phyloP scores from a whole-genome alignment of 2,113 vertebrate genomes.

The Gopherus evgoodei region DNA sequence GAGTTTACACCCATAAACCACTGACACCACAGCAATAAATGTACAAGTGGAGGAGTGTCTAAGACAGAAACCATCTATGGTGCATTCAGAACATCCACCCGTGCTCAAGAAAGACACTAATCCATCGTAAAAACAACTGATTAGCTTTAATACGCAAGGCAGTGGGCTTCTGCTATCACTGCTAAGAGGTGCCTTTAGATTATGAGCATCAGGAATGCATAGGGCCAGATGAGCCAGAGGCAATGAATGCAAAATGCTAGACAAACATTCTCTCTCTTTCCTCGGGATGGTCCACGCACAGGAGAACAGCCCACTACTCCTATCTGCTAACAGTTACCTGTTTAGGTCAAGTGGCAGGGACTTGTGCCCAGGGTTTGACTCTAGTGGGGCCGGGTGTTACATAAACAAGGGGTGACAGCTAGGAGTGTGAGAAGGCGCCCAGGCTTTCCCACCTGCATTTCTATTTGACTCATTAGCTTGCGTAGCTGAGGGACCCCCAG shows the following conservation, averaged over 20 bases:
- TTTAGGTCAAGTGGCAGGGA: not conserved
- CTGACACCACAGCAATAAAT: not conserved
- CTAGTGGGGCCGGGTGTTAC: not conserved
- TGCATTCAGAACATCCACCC: not conserved
- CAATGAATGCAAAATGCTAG: not conserved
- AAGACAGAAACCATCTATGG: not conserved
- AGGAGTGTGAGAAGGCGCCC: not conserved
- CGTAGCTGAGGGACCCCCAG: not conserved
- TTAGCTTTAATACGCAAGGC: not conserved
- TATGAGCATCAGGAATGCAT: not conserved
- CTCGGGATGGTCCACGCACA: not conserved
- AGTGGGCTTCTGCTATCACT: not conserved
- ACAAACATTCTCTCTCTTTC: not conserved
- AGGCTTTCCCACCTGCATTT: not conserved
- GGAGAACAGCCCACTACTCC: not conserved
- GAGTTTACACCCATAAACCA: not conserved
- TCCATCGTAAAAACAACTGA: not conserved
- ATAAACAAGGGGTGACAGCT: not conserved
- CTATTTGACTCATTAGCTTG: not conserved
- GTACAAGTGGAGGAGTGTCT: not conserved
- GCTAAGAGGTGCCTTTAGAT: not conserved
- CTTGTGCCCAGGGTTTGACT: not conserved
- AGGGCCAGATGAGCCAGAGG: not conserved
- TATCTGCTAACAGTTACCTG: not conserved
- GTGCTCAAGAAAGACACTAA: not conserved